Evolutionary conservation across 2,113 vertebrate genomes (phyloP).

Genomic region (Suncus etruscus): DNA sequence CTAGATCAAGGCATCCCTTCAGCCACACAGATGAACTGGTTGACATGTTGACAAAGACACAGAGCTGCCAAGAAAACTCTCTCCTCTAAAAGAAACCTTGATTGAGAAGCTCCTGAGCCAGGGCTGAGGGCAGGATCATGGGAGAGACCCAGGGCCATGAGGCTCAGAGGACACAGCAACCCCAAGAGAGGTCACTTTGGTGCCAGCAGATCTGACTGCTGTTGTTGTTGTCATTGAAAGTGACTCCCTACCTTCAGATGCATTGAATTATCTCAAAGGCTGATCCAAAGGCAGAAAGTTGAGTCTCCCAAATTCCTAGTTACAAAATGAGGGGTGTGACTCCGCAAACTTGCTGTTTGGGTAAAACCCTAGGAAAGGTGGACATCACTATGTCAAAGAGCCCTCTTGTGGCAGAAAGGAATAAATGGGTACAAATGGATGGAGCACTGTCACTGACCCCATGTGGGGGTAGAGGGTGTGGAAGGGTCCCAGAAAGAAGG

Average conservation of each 20-base stretch:
- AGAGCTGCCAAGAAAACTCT: background rate
- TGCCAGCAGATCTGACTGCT: background rate
- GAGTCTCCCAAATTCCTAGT: background rate
- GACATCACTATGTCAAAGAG: background rate
- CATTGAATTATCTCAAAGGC: background rate
- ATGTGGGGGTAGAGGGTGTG: background rate
- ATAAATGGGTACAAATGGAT: too few relatives aligned
- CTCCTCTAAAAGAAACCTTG: too few relatives aligned
- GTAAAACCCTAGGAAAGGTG: background rate
- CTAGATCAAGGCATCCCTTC: background rate
- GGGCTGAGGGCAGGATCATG: too few relatives aligned
- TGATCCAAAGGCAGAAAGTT: background rate
- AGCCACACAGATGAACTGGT: background rate
- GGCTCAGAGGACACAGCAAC: too few relatives aligned
- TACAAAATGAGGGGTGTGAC: background rate
- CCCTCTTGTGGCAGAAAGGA: fast-evolving
- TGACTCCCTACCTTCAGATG: background rate
- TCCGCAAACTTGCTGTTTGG: background rate
- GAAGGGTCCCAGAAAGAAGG: fast-evolving
- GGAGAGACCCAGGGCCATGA: too few relatives aligned
- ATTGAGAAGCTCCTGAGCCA: too few relatives aligned
- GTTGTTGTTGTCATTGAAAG: too few relatives aligned
- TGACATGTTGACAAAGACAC: background rate
- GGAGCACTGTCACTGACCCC: background rate
- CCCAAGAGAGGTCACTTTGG: background rate